Base-by-base conservation (phyloP, 2,113 vertebrate genomes). In the Gasterosteus aculeatus region DNA sequence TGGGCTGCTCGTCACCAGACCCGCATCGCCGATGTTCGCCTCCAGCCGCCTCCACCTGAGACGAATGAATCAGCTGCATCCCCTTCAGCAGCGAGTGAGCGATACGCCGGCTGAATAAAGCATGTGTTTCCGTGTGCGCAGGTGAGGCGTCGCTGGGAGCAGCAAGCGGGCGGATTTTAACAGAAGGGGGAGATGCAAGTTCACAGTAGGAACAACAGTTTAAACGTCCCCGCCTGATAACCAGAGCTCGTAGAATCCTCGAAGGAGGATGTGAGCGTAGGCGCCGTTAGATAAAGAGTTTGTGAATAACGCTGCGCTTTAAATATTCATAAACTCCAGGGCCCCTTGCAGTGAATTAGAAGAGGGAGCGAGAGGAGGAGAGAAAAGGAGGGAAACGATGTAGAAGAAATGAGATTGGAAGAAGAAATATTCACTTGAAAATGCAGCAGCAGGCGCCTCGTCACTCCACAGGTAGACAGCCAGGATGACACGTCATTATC, bases 41-140 rank as follows among this genome's bases (percentile, higher is more conserved):
- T 69, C 60, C 69, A 51, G 71, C 53, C 39, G 26, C 35, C 19
- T 56, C 64, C 70, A 83, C 81, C 82, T 68, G 74, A 80, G 61
- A 79, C 22, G 35, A 81, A 86, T 75, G 88, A 77, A 70, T 93
- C 88, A 90, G 89, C 91, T 92, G 87, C 84, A 84, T 76, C 86
- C 82, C 89, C 86, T 90, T 86, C 75, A 91, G 81, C 69, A 7
- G 67, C 58, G 44, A 65, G 82, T 87, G 70, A 88, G 86, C 77
- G 85, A 83, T 69, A 72, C 81, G 83, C 69, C 82, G 74, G 80
- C 84, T 88, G 88, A 87, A 89, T 90, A 81, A 87, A 88, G 78
- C 75, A 65, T 75, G 80, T 56, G 69, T 22, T 88, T 5, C 73
- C 11, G 39, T 74, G 33, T 56, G 16, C 56, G 75, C 88, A 91